phyloP scores from a whole-genome alignment of 2,113 vertebrate species.

The Platycercus adscitus region DNA sequence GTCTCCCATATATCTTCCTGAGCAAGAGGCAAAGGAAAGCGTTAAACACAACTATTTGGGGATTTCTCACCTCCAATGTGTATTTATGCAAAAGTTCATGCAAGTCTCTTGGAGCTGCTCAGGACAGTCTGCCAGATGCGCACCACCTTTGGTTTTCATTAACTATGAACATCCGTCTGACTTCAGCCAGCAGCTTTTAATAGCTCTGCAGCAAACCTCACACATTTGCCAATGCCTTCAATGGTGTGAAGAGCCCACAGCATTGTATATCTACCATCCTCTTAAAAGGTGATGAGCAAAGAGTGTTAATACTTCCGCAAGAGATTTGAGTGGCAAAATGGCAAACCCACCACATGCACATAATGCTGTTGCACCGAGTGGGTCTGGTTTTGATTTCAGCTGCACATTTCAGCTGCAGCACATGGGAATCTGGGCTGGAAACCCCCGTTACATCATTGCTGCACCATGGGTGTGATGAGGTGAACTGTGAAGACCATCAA shows the following conservation, averaged over 20 bases:
- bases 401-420: background rate
- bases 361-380: background rate
- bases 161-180: background rate
- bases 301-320: background rate
- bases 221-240: background rate
- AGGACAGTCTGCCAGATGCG: background rate
- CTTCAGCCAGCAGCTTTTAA: background rate
- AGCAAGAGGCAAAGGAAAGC: background rate
- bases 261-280: accelerated
- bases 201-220: background rate
- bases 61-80: background rate
- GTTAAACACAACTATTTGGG: background rate
- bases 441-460: background rate
- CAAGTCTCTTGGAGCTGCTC: background rate
- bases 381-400: background rate
- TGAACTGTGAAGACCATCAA: background rate
- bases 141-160: background rate
- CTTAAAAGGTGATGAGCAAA: background rate
- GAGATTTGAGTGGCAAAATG: background rate
- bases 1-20: accelerated
- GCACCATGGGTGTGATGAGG: background rate
- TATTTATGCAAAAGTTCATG: background rate
- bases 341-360: background rate
- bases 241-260: background rate
- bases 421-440: background rate